A percentile compares a stretch with the other conserved stretches of the same genome.
Evolutionary conservation across 2,113 vertebrate genomes (phyloP).

Genomic region (Microcebus griseorufus): DNA sequence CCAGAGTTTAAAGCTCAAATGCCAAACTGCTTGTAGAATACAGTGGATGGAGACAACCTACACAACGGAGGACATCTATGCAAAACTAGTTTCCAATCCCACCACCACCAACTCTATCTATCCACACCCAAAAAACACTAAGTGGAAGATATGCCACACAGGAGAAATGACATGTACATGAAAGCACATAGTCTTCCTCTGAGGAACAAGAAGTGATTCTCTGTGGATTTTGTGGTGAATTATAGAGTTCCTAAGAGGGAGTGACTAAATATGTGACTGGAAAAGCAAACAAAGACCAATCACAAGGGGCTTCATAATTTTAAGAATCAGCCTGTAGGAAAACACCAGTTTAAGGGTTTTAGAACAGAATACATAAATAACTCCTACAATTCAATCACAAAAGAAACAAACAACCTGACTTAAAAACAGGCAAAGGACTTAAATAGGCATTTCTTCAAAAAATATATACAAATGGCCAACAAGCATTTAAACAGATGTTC

Average conservation of each 20-base stretch:
- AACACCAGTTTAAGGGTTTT: neutral
- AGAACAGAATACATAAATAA: neutral
- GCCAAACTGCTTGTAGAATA: neutral
- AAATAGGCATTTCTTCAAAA: neutral
- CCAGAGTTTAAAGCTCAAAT: constrained; percentile 3
- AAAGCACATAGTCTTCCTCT: neutral
- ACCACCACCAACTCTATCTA: neutral
- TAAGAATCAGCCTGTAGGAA: neutral
- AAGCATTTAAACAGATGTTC: neutral
- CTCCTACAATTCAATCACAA: neutral
- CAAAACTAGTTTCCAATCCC: constrained; percentile 6
- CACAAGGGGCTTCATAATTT: neutral
- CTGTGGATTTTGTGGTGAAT: neutral
- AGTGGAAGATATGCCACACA: neutral
- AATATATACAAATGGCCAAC: neutral
- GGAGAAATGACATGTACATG: neutral
- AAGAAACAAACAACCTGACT: neutral
- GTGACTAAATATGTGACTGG: neutral
- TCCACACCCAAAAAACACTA: neutral
- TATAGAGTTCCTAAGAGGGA: neutral
- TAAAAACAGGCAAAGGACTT: neutral
- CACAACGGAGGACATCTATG: neutral
- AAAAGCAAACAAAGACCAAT: constrained; percentile 51
- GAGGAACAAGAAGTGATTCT: constrained; percentile 57
- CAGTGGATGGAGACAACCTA: neutral